Percentiles rank a stretch among this genome's conserved stretches.
Conservation (phyloP, 2,888 invertebrate species). For the Drosophila diplacantha region DNA sequence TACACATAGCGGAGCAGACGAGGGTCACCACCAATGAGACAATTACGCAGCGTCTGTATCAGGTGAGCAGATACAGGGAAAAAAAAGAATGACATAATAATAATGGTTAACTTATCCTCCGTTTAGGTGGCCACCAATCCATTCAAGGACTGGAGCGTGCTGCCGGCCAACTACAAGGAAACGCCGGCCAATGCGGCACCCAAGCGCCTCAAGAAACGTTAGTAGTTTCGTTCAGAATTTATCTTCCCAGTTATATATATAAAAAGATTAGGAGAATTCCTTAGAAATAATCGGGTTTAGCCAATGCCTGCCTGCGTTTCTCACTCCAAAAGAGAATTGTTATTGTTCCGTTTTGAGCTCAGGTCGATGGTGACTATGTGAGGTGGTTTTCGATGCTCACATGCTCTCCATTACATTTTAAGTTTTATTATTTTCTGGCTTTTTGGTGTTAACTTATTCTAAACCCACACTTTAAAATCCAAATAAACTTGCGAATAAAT, state of each 20-base stretch:
- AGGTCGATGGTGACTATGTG: conserved; percentile 22
- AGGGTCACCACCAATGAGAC: conserved; percentile 82
- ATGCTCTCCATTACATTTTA: conserved; percentile 20
- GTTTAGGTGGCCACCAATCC: conserved; percentile 81
- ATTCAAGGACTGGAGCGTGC: conserved; percentile 82
- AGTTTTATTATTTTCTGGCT: conserved; percentile 42
- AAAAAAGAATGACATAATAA: neutral
- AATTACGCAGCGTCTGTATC: conserved; percentile 82
- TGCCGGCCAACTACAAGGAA: conserved; percentile 73
- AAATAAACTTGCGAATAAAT: conserved; percentile 36
- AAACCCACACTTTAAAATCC: conserved; percentile 14
- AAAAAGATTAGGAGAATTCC: conserved; percentile 32
- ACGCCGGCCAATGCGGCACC: conserved; percentile 75
- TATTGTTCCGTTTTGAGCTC: conserved; percentile 18
- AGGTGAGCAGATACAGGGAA: conserved; percentile 77
- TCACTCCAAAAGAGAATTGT: conserved; percentile 39
- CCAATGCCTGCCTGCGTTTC: conserved; percentile 51
- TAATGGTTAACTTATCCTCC: neutral
- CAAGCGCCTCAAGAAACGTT: conserved; percentile 77
- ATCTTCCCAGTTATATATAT: conserved; percentile 23
- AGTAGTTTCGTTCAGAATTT: conserved; percentile 60
- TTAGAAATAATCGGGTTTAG: conserved; percentile 14
- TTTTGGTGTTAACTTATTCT: conserved; percentile 61
- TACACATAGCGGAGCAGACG: conserved; percentile 89
- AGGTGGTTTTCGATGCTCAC: conserved; percentile 6